Evolutionary conservation across 2,888 invertebrate species (phyloP), one percentile per base, ranked within the genome.

Genomic region (Cephus nigrinus): DNA sequence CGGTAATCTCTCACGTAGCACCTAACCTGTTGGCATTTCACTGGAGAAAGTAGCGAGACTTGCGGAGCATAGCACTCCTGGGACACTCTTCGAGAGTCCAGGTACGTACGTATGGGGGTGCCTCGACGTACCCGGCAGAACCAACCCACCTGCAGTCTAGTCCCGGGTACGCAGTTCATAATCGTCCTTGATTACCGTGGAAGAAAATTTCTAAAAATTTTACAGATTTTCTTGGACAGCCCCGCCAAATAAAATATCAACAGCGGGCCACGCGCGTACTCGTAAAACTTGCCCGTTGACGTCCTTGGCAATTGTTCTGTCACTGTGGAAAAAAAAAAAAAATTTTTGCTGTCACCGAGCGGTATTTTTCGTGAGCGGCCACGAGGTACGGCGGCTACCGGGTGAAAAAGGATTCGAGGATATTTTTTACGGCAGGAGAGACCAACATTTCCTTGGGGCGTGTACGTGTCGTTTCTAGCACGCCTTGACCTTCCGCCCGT

Each of bases 21-120:
- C 83, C 83, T 85, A 87, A 88, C 88, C 86, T 85, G 87, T 88
- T 86, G 88, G 88, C 89, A 89, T 90, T 90, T 90, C 89, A 88
- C 88, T 86, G 87, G 90, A 89, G 90, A 90, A 90, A 89, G 90
- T 89, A 87, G 87, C 84, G 82, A 86, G 55, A 85, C 83, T 83
- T 82, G 83, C 84, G 31, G 71, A 71, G 71, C 33, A 71, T 9
- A 55, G 55, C 55, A 55, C 55, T 55, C 55, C 55, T 55, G 55
- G 55, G 55, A 55, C 55, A 55, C 55, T 55, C 23, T 55, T 55
- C 5, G 0, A 23, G 23, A 55, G 55, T 55, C 23, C 55, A 55
- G 55, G 55, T 55, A 55, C 55, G 55, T 23, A 55, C 55, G 23
- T 55, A 55, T 55, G 36, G 15, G 40, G 23, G 55, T 55, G 55